A percentile compares a stretch with the other conserved stretches of the same genome.
These are phyloP conservation scores for Mirza zaza DNA, from an alignment of 2,113 vertebrate species.

Conservation along the genomic window DNA sequence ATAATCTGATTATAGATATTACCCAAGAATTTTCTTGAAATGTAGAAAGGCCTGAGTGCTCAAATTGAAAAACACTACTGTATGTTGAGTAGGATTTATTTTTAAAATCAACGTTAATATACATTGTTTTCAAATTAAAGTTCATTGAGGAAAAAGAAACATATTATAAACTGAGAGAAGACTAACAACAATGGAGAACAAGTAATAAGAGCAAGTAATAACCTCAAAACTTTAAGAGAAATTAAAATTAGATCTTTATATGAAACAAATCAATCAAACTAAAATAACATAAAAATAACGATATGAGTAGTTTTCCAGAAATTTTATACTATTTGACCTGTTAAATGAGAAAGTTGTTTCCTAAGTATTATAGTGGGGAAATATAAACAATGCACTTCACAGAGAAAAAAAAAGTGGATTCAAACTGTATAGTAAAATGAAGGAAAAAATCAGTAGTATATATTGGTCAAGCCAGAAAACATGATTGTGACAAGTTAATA, in stretches of 20 bases:
- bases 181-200: neutral
- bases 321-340: neutral
- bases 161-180: neutral
- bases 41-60: neutral
- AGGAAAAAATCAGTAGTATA: neutral
- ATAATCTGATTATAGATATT: neutral
- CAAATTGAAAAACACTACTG: neutral
- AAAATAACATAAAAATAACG: neutral
- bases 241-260: neutral
- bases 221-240: neutral
- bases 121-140: neutral
- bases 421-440: neutral
- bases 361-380: neutral
- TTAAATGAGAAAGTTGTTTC: neutral
- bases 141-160: neutral
- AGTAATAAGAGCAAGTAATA: neutral
- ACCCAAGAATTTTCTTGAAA: neutral
- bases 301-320: neutral
- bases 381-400: neutral
- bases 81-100: neutral
- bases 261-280: neutral
- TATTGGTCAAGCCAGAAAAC: neutral
- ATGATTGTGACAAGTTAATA: neutral
- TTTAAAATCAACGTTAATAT: neutral
- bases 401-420: neutral